Evolutionary conservation across 1,140 invertebrate genomes (phyloP).

Genomic region (Calliphora vicina): DNA sequence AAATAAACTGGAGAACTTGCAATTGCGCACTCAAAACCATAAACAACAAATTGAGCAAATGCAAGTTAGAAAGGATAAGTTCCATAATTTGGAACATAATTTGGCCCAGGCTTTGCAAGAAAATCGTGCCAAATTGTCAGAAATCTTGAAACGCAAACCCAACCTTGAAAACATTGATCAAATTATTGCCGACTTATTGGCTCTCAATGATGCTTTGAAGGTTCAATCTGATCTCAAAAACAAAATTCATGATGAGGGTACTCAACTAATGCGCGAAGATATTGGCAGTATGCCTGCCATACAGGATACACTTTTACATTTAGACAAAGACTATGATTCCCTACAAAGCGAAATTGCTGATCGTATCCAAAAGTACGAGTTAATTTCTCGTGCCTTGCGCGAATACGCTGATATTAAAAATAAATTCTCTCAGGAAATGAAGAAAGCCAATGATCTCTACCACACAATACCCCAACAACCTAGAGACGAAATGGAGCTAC

Average conservation of each 20-base stretch:
- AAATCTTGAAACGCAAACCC: constrained; percentile 64
- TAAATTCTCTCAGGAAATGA: constrained; percentile 73
- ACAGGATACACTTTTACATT: constrained; percentile 77
- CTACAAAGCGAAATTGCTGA: constrained; percentile 77
- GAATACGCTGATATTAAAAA: constrained; percentile 77
- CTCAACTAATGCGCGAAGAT: constrained; percentile 81
- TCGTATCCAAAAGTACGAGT: constrained; percentile 77
- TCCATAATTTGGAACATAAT: constrained; percentile 72
- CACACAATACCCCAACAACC: constrained; percentile 54
- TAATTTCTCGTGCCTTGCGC: constrained; percentile 77
- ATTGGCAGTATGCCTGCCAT: constrained; percentile 79
- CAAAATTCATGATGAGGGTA: constrained; percentile 74
- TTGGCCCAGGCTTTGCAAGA: constrained; percentile 71
- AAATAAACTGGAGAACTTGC: constrained; percentile 71
- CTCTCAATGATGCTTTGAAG: constrained; percentile 65
- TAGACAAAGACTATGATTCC: constrained; percentile 83
- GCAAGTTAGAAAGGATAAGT: constrained; percentile 73
- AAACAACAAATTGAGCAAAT: constrained; percentile 74
- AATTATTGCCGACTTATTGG: constrained; percentile 59
- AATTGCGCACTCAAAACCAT: constrained; percentile 72
- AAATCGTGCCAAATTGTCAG: constrained; percentile 66
- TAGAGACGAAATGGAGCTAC: constrained; percentile 64
- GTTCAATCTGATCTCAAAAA: constrained; percentile 66
- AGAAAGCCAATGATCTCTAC: constrained; percentile 66
- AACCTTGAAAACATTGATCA: constrained; percentile 61